Evolutionary conservation across 2,797 vertebrate species (phyloP).

Genomic region (Kryptopterus vitreolus): DNA sequence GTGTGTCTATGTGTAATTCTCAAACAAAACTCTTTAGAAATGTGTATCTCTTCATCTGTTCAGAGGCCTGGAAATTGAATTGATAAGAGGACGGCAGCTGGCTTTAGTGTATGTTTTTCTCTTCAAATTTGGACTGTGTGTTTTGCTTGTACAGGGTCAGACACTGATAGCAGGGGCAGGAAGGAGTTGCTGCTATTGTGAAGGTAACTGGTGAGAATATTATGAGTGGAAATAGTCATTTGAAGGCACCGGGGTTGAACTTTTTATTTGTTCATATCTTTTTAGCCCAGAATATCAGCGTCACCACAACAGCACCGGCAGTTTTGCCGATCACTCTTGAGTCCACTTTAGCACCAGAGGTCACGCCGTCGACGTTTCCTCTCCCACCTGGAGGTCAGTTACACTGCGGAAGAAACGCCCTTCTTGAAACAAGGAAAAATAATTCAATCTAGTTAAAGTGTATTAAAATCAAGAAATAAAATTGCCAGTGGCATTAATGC

Average conservation of each 20-base stretch:
- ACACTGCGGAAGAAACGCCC: too few relatives aligned
- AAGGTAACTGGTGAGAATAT: slow-evolving; percentile 59
- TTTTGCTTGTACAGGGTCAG: slow-evolving; percentile 69
- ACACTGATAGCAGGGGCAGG: slow-evolving; percentile 72
- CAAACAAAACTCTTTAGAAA: slow-evolving; percentile 13
- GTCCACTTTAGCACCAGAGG: slow-evolving; percentile 59
- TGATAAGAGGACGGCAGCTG: not conserved
- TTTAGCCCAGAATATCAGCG: slow-evolving; percentile 62
- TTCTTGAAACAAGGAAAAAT: too few relatives aligned
- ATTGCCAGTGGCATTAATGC: too few relatives aligned
- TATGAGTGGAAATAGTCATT: not conserved
- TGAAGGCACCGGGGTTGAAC: not conserved
- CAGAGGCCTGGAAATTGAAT: not conserved
- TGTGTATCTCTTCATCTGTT: slow-evolving; percentile 4
- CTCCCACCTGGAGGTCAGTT: slow-evolving; percentile 71
- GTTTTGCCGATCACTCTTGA: slow-evolving; percentile 44
- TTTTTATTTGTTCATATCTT: not conserved
- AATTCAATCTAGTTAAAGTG: too few relatives aligned
- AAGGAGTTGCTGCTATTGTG: slow-evolving; percentile 80
- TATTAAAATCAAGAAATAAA: too few relatives aligned
- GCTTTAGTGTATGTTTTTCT: not conserved
- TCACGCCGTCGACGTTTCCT: slow-evolving; percentile 70
- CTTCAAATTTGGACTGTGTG: not conserved
- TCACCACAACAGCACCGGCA: slow-evolving; percentile 57
- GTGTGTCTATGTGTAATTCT: slow-evolving; percentile 62